These are phyloP conservation scores for Rissa tridactyla DNA, from an alignment of 2,113 vertebrate genomes.

Conservation along the genomic window DNA sequence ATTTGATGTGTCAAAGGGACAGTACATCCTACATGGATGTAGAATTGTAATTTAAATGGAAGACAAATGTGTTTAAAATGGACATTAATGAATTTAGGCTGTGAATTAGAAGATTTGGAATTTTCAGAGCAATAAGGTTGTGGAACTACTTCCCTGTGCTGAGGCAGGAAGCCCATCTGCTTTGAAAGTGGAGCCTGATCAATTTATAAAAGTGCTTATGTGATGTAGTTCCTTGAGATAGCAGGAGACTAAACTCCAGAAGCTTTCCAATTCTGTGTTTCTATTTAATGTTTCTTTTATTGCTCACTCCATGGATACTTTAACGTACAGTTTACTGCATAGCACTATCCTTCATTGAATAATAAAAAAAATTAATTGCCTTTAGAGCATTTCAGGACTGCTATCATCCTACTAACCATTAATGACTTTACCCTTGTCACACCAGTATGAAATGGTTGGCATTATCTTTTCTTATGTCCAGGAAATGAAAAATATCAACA, in stretches of 20 bases:
- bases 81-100: not conserved
- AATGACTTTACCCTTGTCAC: not conserved
- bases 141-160: not conserved
- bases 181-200: not conserved
- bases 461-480: not conserved
- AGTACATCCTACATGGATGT: not conserved
- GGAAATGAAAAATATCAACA: not conserved
- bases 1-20: not conserved
- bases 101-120: not conserved
- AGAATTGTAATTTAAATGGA: not conserved
- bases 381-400: not conserved
- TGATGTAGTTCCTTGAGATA: not conserved
- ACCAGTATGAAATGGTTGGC: not conserved
- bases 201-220: not conserved
- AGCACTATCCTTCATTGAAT: not conserved
- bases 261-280: not conserved
- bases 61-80: not conserved
- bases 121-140: not conserved
- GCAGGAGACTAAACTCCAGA: not conserved
- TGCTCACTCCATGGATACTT: not conserved
- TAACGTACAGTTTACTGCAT: not conserved
- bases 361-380: not conserved
- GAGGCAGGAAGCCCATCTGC: not conserved
- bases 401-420: not conserved
- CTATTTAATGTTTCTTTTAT: not conserved